phyloP scores from a whole-genome alignment of 2,113 vertebrate genomes.

The Toxostoma redivivum region DNA sequence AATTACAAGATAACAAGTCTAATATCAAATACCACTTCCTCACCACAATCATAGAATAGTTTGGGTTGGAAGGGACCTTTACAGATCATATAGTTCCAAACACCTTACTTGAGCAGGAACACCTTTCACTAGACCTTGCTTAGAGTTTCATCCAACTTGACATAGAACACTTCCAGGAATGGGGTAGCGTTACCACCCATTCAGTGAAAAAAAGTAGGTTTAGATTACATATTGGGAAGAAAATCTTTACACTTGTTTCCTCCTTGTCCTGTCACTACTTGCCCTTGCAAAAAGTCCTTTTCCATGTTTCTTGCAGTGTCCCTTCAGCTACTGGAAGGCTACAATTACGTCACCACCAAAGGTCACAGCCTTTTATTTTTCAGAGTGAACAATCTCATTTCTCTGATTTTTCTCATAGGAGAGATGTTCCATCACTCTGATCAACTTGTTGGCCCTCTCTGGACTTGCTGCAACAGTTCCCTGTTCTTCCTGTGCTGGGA shows the following conservation, averaged over 20 bases:
- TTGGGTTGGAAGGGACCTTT: not conserved
- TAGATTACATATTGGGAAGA: not conserved
- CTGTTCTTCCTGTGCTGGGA: rapidly evolving
- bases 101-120: not conserved
- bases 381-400: not conserved
- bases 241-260: rapidly evolving
- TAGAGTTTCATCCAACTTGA: not conserved
- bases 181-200: not conserved
- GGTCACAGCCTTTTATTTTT: not conserved
- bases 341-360: not conserved
- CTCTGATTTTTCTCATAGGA: not conserved
- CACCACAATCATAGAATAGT: not conserved
- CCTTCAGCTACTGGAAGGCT: not conserved
- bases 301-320: not conserved
- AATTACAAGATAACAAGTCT: not conserved
- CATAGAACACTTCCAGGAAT: not conserved
- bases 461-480: rapidly evolving
- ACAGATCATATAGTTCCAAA: not conserved
- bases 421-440: not conserved
- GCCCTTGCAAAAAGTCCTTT: not conserved
- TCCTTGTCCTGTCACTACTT: not conserved
- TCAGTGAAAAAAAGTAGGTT: not conserved
- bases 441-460: not conserved
- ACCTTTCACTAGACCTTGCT: not conserved
- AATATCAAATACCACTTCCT: not conserved